These are phyloP conservation scores for Reticulitermes speratus DNA, from an alignment of 1,140 invertebrate species.

Conservation along the genomic window DNA sequence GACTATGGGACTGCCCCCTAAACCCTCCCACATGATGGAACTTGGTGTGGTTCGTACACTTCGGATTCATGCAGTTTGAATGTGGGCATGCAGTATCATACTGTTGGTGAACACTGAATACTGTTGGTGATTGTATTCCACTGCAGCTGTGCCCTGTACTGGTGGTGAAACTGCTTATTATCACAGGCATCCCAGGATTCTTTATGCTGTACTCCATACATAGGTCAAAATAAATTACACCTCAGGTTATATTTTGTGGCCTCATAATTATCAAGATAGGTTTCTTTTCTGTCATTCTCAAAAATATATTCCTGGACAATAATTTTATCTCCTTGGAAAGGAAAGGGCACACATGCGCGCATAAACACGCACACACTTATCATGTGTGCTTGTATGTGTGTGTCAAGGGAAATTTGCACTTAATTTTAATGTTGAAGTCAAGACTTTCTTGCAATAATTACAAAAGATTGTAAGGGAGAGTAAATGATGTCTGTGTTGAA, in stretches of 20 bases:
- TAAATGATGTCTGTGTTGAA: too few relatives aligned
- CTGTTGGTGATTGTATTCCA: background rate
- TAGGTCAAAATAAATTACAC: background rate
- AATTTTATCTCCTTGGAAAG: background rate
- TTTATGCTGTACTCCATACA: constrained; percentile 1
- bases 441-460: too few relatives aligned
- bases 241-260: background rate
- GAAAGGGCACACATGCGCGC: background rate
- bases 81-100: background rate
- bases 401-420: background rate
- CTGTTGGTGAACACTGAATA: background rate
- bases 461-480: too few relatives aligned
- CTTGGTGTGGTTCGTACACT: background rate
- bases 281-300: background rate
- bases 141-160: background rate
- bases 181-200: background rate
- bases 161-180: background rate
- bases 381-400: background rate
- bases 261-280: background rate
- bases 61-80: background rate
- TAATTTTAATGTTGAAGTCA: background rate
- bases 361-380: background rate
- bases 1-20: constrained; percentile 48
- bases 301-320: background rate
- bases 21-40: constrained; percentile 39